A percentile compares a stretch with the other conserved stretches of the same genome.
Evolutionary conservation across 2,888 invertebrate genomes (phyloP).

Genomic region (Tiliacea aurago): DNA sequence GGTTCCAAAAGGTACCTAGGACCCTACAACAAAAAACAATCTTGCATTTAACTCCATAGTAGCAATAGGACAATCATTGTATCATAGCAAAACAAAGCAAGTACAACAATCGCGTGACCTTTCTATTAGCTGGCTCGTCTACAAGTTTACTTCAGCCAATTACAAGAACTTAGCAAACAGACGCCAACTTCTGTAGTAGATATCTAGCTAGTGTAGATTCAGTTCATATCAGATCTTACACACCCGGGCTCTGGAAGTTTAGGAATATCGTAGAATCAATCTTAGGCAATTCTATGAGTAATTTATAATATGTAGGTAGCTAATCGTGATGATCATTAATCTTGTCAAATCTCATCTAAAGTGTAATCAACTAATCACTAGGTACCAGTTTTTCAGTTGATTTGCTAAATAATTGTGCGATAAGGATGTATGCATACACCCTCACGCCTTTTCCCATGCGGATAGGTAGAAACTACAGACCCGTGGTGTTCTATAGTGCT

Average conservation of each 20-base stretch:
- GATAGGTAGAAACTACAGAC: neutral
- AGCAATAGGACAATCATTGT: slow-evolving; percentile 23
- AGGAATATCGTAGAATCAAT: neutral
- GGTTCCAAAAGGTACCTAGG: neutral
- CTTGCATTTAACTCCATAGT: neutral
- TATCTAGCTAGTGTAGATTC: neutral
- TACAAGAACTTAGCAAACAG: slow-evolving; percentile 34
- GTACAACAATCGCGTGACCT: slow-evolving; percentile 17
- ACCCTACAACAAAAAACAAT: neutral
- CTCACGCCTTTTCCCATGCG: neutral
- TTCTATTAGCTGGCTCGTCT: slow-evolving; percentile 32
- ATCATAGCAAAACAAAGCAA: slow-evolving; percentile 30
- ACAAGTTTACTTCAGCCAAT: slow-evolving; percentile 38
- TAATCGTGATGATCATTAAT: slow-evolving; percentile 10
- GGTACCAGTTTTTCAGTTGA: neutral
- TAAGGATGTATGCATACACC: too few relatives aligned
- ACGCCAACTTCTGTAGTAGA: slow-evolving; percentile 9
- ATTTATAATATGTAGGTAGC: neutral
- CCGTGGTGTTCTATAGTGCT: too few relatives aligned
- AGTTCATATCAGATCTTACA: slow-evolving; percentile 3
- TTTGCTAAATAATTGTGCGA: neutral
- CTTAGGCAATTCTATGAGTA: neutral
- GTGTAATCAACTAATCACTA: neutral
- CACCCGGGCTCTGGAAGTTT: neutral
- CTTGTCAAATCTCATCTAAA: neutral